A percentile compares a stretch with the other conserved stretches of the same genome.
phyloP scores from a whole-genome alignment of 2,797 vertebrate species.

The Spea hammondii region DNA sequence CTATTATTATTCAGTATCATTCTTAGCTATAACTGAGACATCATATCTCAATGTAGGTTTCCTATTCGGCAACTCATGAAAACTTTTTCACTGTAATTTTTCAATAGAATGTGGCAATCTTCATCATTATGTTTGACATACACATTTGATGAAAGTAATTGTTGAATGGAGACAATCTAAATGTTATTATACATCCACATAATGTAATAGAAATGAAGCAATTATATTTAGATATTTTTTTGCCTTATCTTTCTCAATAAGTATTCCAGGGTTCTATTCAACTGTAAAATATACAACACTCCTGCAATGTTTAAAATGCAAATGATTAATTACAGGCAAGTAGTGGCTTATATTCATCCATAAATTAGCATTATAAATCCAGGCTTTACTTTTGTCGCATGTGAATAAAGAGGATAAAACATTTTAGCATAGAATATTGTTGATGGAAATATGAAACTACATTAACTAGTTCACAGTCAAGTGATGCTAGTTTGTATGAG shows the following conservation, averaged over 20 bases:
- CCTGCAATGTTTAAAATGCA: slow-evolving; percentile 25
- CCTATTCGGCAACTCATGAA: too few relatives aligned
- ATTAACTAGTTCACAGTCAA: slow-evolving; percentile 14
- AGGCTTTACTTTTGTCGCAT: slow-evolving; percentile 4
- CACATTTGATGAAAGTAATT: background rate
- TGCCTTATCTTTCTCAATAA: slow-evolving; percentile 8
- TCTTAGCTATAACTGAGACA: too few relatives aligned
- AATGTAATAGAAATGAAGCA: background rate
- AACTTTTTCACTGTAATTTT: too few relatives aligned
- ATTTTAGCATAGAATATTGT: slow-evolving; percentile 7
- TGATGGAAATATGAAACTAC: background rate
- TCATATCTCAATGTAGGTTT: too few relatives aligned
- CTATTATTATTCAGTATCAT: too few relatives aligned
- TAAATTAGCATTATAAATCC: slow-evolving; percentile 38
- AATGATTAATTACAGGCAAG: slow-evolving; percentile 38
- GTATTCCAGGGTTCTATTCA: background rate
- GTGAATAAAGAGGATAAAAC: slow-evolving; percentile 20
- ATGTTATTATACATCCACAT: background rate
- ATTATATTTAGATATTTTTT: background rate
- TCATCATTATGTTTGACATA: background rate
- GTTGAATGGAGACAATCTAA: background rate
- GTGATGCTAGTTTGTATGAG: background rate
- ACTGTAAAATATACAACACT: slow-evolving; percentile 31
- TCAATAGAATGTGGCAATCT: background rate
- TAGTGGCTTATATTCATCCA: slow-evolving; percentile 38